Percentiles rank a stretch among this genome's conserved stretches.
Evolutionary conservation across 2,888 invertebrate species (phyloP).

Genomic region (Cephus nigrinus): DNA sequence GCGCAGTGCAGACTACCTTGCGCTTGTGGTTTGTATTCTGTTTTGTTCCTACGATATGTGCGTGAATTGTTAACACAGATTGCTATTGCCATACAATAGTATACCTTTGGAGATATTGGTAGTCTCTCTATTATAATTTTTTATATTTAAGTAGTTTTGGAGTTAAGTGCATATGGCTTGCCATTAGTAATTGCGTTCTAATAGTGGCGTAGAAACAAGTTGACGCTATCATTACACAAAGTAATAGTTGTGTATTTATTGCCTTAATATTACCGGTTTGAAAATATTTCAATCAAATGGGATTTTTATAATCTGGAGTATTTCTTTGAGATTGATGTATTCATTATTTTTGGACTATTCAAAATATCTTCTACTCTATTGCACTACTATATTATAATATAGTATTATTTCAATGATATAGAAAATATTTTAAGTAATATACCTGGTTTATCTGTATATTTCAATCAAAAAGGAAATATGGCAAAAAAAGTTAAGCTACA

Average conservation of each 20-base stretch:
- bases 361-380: not conserved
- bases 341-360: not conserved
- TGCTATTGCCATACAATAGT: not conserved
- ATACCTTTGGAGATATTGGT: not conserved
- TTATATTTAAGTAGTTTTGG: not conserved
- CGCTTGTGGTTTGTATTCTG: not conserved
- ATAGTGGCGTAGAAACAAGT: not conserved
- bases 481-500: not conserved
- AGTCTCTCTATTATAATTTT: not conserved
- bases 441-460: not conserved
- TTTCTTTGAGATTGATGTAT: not conserved
- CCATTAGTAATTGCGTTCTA: not conserved
- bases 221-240: not conserved
- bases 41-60: not conserved
- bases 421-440: not conserved
- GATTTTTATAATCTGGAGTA: not conserved
- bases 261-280: not conserved
- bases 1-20: not conserved
- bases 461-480: not conserved
- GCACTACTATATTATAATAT: not conserved
- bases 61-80: not conserved
- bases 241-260: not conserved
- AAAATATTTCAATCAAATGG: not conserved
- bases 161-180: not conserved
- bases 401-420: not conserved